Percentiles rank a stretch among this genome's conserved stretches.
Evolutionary conservation across 2,888 invertebrate species (phyloP).

Genomic region (Tachina grossa): DNA sequence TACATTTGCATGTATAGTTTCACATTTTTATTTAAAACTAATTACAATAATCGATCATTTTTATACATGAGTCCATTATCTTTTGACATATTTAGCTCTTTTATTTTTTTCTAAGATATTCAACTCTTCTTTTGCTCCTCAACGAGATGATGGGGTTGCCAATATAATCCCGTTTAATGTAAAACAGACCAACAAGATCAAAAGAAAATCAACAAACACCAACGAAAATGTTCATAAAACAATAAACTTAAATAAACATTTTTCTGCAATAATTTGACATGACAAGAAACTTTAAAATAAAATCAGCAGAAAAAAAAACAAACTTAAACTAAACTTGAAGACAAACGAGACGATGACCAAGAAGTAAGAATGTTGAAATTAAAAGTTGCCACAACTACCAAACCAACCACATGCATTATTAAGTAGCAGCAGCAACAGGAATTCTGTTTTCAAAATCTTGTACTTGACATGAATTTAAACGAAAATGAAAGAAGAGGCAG

Average conservation of each 20-base stretch:
- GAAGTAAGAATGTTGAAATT: slow-evolving; percentile 56
- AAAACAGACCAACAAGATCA: slow-evolving; percentile 5
- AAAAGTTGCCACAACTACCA: slow-evolving; percentile 57
- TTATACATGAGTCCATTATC: slow-evolving; percentile 33
- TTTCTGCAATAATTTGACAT: slow-evolving; percentile 37
- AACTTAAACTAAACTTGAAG: slow-evolving; percentile 11
- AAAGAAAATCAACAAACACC: neutral
- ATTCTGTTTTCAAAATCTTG: slow-evolving; percentile 33
- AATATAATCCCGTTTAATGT: slow-evolving; percentile 48
- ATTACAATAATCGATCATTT: slow-evolving; percentile 46
- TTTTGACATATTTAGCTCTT: slow-evolving; percentile 28
- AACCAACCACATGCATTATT: neutral
- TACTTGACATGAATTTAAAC: slow-evolving; percentile 67
- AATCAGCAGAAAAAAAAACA: neutral
- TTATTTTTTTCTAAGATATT: neutral
- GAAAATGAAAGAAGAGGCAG: neutral
- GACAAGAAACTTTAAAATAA: slow-evolving; percentile 53
- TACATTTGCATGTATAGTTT: slow-evolving; percentile 9
- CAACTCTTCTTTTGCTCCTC: neutral
- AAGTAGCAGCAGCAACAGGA: slow-evolving; percentile 13
- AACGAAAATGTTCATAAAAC: slow-evolving; percentile 1
- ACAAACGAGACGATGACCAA: slow-evolving; percentile 11
- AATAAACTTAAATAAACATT: slow-evolving; percentile 21
- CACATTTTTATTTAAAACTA: slow-evolving; percentile 36
- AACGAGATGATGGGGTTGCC: slow-evolving; percentile 33